phyloP scores from a whole-genome alignment of 23 tunicate species.

The Ascidia mentula region DNA sequence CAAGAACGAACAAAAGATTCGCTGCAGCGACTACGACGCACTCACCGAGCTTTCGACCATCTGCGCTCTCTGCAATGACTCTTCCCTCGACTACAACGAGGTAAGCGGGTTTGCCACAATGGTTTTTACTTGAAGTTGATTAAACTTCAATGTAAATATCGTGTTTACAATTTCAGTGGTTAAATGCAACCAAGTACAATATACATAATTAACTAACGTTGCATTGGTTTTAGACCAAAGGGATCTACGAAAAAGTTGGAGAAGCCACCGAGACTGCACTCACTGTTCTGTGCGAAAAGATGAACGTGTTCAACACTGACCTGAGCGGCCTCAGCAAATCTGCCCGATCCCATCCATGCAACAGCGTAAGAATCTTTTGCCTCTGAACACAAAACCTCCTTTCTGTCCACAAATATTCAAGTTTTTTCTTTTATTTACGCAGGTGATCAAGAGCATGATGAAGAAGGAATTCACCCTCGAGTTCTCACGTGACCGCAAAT shows the following conservation, averaged over 20 bases:
- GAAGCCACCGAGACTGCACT: slow-evolving; percentile 99
- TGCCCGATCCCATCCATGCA: slow-evolving; percentile 59
- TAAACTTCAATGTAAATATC: no score
- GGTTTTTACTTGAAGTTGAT: no score
- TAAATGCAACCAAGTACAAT: background rate
- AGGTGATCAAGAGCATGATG: slow-evolving; percentile 80
- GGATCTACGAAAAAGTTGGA: slow-evolving; percentile 97
- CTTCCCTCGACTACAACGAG: slow-evolving; percentile 96
- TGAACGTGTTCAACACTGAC: slow-evolving; percentile 96
- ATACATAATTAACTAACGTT: background rate
- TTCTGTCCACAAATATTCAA: background rate
- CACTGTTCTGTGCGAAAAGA: slow-evolving; percentile 92
- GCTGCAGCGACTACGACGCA: slow-evolving; percentile 80
- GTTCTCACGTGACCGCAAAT: slow-evolving; percentile 96
- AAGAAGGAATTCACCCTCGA: slow-evolving; percentile 95
- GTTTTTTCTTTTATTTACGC: background rate
- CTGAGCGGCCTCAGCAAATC: slow-evolving; percentile 63
- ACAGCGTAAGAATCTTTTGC: slow-evolving; percentile 35
- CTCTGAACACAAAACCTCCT: background rate
- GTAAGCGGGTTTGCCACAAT: slow-evolving; percentile 2
- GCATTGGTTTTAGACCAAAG: slow-evolving; percentile 57
- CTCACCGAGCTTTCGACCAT: slow-evolving; percentile 95
- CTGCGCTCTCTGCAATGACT: slow-evolving; percentile 98
- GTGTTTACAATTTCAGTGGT: background rate
- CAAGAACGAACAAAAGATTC: slow-evolving; percentile 70